These are phyloP conservation scores for Dascyllus trimaculatus DNA, from an alignment of 2,113 vertebrate species.

Conservation along the genomic window DNA sequence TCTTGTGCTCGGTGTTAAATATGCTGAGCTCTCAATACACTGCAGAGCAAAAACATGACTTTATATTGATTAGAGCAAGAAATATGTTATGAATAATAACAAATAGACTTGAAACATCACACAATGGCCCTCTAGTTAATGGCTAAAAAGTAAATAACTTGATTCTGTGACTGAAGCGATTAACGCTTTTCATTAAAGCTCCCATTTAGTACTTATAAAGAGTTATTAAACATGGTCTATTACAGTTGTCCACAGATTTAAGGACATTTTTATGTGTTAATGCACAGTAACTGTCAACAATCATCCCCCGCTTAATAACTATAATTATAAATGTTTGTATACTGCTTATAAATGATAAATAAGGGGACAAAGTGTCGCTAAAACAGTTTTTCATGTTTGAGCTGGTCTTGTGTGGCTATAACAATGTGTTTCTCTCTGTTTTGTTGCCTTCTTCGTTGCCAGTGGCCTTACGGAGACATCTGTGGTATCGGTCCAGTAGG, in stretches of 20 bases:
- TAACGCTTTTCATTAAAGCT: no score
- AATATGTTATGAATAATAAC: background rate
- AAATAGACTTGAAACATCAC: background rate
- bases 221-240: no score
- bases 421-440: conserved; percentile 11
- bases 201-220: no score
- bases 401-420: background rate
- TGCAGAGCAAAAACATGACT: background rate
- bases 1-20: background rate
- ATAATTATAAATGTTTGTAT: no score
- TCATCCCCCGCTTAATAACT: no score
- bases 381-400: background rate
- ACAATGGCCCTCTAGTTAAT: no score
- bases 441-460: conserved; percentile 10
- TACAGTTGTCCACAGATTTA: no score
- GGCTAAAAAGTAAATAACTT: no score
- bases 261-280: no score
- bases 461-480: conserved; percentile 99
- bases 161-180: no score
- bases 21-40: background rate
- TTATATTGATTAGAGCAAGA: background rate
- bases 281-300: no score
- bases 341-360: background rate
- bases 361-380: background rate
- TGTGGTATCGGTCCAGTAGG: conserved; percentile 95